Percentiles rank a stretch among this genome's conserved stretches.
Evolutionary conservation across 2,888 invertebrate species (phyloP).

Genomic region (Caenorhabditis sinica): DNA sequence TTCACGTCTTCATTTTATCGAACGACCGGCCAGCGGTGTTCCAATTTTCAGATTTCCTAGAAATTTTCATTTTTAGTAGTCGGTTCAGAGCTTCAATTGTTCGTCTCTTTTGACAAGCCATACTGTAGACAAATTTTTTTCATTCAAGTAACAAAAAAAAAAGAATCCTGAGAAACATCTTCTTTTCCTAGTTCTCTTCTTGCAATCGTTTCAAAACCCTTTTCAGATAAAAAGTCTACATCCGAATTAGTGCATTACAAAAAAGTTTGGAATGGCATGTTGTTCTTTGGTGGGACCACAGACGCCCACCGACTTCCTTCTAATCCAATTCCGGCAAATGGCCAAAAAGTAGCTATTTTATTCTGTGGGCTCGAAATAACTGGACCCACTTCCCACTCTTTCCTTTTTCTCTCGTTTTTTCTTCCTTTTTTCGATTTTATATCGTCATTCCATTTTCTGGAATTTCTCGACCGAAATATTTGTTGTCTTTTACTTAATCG

Average conservation of each 20-base stretch:
- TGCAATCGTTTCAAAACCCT: too few species aligned
- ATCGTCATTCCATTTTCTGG: not conserved
- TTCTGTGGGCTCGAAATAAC: slow-evolving; percentile 22
- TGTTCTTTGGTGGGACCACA: slow-evolving; percentile 43
- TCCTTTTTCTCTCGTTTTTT: not conserved
- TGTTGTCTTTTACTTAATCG: too few species aligned
- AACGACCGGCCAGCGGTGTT: slow-evolving; percentile 14
- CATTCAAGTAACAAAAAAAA: too few species aligned
- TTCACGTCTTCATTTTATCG: slow-evolving; percentile 15
- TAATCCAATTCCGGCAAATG: slow-evolving; percentile 37
- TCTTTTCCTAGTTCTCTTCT: too few species aligned
- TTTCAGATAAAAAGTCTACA: too few species aligned
- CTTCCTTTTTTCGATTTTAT: not conserved
- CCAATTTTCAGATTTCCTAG: not conserved
- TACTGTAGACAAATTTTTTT: too few species aligned
- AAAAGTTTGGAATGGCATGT: slow-evolving; percentile 3
- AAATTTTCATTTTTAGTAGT: not conserved
- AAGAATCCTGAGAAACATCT: too few species aligned
- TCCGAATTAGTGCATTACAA: too few species aligned
- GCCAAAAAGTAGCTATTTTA: slow-evolving; percentile 29
- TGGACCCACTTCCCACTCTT: not conserved
- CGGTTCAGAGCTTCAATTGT: too few species aligned
- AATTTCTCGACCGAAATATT: not conserved
- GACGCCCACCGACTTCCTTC: slow-evolving; percentile 39
- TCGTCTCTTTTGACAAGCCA: too few species aligned